Percentiles rank a stretch among this genome's conserved stretches.
Evolutionary conservation across 2,888 invertebrate genomes (phyloP).

Genomic region (Drosophila greeni): DNA sequence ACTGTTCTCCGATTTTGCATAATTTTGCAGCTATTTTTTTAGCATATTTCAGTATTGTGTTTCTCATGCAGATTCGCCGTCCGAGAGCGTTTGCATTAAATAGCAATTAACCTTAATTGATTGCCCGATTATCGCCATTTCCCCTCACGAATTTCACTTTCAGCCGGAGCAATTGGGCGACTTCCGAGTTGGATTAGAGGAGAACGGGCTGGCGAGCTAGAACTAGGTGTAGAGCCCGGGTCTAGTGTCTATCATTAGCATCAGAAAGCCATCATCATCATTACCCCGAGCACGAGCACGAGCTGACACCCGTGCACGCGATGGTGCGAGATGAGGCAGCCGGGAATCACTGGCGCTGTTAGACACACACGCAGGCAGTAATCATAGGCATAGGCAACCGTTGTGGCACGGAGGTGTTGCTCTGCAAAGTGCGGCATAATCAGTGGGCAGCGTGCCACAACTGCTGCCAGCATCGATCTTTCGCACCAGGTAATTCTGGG

Average conservation of each 20-base stretch:
- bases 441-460: conserved; percentile 45
- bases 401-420: conserved; percentile 66
- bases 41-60: conserved; percentile 18
- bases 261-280: conserved; percentile 74
- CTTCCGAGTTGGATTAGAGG: conserved; percentile 59
- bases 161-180: conserved; percentile 45
- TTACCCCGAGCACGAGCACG: conserved; percentile 69
- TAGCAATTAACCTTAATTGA: conserved; percentile 71
- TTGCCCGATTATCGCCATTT: conserved; percentile 63
- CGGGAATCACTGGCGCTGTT: conserved; percentile 27
- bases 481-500: conserved; percentile 6
- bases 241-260: conserved; percentile 62
- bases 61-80: conserved; percentile 32
- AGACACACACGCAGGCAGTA: conserved; percentile 43
- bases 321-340: conserved; percentile 67
- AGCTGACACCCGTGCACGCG: conserved; percentile 66
- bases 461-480: conserved; percentile 3
- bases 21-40: conserved; percentile 45
- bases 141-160: conserved; percentile 62
- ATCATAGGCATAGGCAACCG: conserved; percentile 52
- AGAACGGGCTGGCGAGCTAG: conserved; percentile 15
- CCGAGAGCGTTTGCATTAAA: conserved; percentile 56
- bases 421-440: conserved; percentile 62
- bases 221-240: conserved; percentile 18
- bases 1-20: conserved; percentile 62